phyloP scores from a whole-genome alignment of 1,140 invertebrate species.

The Temnothorax longispinosus region DNA sequence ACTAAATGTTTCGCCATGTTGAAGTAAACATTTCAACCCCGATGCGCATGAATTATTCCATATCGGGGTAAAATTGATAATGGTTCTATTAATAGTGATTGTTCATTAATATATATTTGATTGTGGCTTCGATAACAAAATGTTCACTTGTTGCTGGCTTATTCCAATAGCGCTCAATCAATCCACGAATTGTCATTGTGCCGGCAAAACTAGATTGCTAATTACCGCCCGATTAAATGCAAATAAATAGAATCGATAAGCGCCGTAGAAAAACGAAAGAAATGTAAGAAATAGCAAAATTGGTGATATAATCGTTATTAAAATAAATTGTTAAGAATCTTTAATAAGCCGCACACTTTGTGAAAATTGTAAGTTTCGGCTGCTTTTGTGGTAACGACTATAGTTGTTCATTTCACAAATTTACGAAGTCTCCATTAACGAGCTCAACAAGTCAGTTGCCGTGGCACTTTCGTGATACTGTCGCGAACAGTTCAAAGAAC shows the following conservation, averaged over 20 bases:
- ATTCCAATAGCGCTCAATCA: background rate
- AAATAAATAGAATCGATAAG: background rate
- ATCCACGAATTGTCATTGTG: background rate
- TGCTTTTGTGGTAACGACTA: background rate
- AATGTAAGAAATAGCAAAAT: background rate
- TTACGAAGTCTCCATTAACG: slow-evolving; percentile 7
- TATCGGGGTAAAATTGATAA: background rate
- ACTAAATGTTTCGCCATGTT: background rate
- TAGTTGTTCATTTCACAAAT: slow-evolving; percentile 18
- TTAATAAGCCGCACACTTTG: background rate
- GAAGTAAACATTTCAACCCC: background rate
- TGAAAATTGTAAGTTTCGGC: background rate
- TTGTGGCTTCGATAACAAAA: slow-evolving; percentile 3
- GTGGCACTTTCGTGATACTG: background rate
- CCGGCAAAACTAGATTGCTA: background rate
- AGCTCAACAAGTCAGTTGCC: background rate
- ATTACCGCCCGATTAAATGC: background rate
- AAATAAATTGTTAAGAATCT: background rate
- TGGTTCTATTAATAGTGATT: background rate
- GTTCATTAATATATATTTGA: slow-evolving; percentile 52
- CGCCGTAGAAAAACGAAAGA: background rate
- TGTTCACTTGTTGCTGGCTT: slow-evolving; percentile 50
- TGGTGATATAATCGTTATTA: background rate
- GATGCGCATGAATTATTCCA: slow-evolving; percentile 13
- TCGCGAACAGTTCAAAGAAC: slow-evolving; percentile 15